Conservation (phyloP, 1,140 invertebrate genomes). For the Drosophila truncata region DNA sequence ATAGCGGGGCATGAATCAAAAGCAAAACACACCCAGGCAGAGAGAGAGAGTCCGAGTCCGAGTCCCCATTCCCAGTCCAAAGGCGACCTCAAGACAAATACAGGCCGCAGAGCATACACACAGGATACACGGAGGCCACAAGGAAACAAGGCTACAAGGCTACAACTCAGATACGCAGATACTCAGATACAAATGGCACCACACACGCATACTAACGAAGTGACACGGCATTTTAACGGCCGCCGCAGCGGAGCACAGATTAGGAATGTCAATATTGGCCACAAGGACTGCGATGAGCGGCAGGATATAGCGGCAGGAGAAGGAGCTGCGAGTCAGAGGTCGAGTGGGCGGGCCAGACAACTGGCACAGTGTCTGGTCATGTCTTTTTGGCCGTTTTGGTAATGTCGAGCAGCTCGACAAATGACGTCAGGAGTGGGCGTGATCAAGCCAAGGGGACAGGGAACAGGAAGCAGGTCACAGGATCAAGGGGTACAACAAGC, state of each 20-base stretch:
- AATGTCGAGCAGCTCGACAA: conserved; percentile 68
- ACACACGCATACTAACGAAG: conserved; percentile 81
- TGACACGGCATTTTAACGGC: conserved; percentile 81
- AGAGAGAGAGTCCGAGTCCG: neutral
- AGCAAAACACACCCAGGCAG: conserved; percentile 70
- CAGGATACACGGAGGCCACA: conserved; percentile 11
- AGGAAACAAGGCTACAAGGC: conserved; percentile 14
- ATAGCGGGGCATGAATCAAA: conserved; percentile 77
- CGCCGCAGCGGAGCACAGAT: conserved; percentile 71
- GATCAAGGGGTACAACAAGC: conserved; percentile 8
- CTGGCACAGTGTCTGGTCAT: conserved; percentile 47
- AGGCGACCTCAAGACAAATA: conserved; percentile 47
- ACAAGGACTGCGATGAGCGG: conserved; percentile 49
- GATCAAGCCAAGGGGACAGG: neutral
- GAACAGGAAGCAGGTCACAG: neutral
- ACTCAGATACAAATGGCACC: conserved; percentile 64
- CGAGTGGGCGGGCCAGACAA: conserved; percentile 33
- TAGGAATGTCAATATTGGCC: conserved; percentile 83
- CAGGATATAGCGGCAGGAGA: conserved; percentile 15
- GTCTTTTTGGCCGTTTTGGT: conserved; percentile 26
- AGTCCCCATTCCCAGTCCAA: conserved; percentile 14
- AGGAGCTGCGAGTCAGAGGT: conserved; percentile 4
- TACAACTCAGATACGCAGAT: conserved; percentile 28
- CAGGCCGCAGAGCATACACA: conserved; percentile 26
- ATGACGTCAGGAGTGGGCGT: conserved; percentile 73